Percentiles rank a stretch among this genome's conserved stretches.
Evolutionary conservation across 2,888 invertebrate genomes (phyloP).

Genomic region (Mesopsocus fuscifrons): DNA sequence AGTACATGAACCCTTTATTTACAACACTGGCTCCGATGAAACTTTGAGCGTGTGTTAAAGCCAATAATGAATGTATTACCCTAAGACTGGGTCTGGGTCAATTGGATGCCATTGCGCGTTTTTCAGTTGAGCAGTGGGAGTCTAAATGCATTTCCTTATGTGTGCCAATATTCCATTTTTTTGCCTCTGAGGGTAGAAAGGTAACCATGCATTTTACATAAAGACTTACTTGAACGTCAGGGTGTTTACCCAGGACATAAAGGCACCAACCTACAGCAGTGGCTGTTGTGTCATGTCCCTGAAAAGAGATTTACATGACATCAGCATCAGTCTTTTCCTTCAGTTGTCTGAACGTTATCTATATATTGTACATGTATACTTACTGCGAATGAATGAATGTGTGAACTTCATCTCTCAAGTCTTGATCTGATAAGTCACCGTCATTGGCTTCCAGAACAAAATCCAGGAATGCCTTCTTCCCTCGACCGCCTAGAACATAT

Average conservation of each 20-base stretch:
- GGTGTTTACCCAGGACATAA: slow-evolving; percentile 30
- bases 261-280: slow-evolving; percentile 33
- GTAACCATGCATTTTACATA: slow-evolving; percentile 6
- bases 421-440: slow-evolving; percentile 22
- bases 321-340: slow-evolving; percentile 11
- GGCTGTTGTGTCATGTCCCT: slow-evolving; percentile 37
- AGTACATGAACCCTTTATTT: too few relatives aligned
- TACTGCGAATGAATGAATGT: slow-evolving; percentile 25
- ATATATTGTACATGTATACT: not conserved
- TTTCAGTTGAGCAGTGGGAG: too few relatives aligned
- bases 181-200: not conserved
- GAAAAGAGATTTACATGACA: slow-evolving; percentile 16
- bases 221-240: slow-evolving; percentile 14
- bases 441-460: slow-evolving; percentile 29
- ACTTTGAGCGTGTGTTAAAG: too few relatives aligned
- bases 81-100: too few relatives aligned
- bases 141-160: too few relatives aligned
- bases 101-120: too few relatives aligned
- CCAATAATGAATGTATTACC: too few relatives aligned
- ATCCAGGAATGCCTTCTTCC: slow-evolving; percentile 31
- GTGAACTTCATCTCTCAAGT: slow-evolving; percentile 25
- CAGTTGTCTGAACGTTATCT: not conserved
- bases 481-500: too few relatives aligned
- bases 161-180: too few relatives aligned
- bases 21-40: too few relatives aligned